phyloP scores from a whole-genome alignment of 2,888 invertebrate genomes.

The Pterostichus niger region DNA sequence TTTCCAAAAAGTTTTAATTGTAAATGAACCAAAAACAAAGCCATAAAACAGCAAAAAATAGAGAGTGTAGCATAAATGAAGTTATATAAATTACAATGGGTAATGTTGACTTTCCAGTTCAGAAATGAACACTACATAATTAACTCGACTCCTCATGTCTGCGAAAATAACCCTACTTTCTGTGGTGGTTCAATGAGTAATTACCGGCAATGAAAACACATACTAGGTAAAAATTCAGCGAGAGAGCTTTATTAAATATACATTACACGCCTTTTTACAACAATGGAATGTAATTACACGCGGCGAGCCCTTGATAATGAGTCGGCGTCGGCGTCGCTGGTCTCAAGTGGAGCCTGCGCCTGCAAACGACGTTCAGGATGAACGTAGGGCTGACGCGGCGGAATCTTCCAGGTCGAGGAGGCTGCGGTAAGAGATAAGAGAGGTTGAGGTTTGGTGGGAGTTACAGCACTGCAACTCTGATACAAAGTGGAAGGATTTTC shows the following conservation, averaged over 20 bases:
- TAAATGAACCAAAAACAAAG: too few species aligned
- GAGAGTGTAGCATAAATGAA: too few species aligned
- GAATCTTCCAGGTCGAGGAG: slow-evolving; percentile 17
- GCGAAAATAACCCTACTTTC: too few species aligned
- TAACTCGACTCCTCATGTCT: too few species aligned
- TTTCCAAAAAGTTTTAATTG: too few species aligned
- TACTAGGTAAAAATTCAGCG: background rate
- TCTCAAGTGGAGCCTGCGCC: background rate
- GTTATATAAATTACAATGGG: too few species aligned
- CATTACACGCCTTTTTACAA: slow-evolving; percentile 56
- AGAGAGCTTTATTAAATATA: slow-evolving; percentile 54
- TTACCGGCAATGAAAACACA: too few species aligned
- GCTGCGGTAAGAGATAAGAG: too few species aligned
- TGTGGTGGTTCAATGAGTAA: too few species aligned
- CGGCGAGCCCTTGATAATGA: background rate
- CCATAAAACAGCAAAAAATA: too few species aligned
- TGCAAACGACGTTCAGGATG: slow-evolving; percentile 23
- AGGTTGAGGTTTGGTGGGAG: background rate
- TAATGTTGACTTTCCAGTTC: too few species aligned
- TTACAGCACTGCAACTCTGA: slow-evolving; percentile 2
- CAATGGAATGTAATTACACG: slow-evolving; percentile 58
- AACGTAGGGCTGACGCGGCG: slow-evolving; percentile 24
- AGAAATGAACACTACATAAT: too few species aligned
- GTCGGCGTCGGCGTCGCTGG: background rate
- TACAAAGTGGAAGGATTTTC: slow-evolving; percentile 32